phyloP scores from a whole-genome alignment of 2,797 vertebrate species.

The Merluccius polli region DNA sequence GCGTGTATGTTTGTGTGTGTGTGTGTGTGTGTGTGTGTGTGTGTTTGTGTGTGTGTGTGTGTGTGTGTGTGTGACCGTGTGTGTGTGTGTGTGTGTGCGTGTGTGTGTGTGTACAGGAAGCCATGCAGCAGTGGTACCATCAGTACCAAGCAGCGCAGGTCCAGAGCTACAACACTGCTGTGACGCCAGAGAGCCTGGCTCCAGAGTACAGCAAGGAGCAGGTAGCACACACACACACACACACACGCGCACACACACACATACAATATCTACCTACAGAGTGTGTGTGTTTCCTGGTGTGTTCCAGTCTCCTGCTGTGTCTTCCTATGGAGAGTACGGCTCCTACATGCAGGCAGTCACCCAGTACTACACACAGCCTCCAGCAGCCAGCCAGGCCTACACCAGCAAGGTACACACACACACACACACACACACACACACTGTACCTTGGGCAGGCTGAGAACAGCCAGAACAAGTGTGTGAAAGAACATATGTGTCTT shows the following conservation, averaged over 20 bases:
- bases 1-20: too few relatives aligned
- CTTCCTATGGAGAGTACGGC: constrained; percentile 71
- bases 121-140: constrained; percentile 82
- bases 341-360: constrained; percentile 79
- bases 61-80: constrained; percentile 1
- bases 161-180: constrained; percentile 65
- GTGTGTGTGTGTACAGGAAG: constrained; percentile 61
- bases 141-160: constrained; percentile 75
- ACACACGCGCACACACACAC: not conserved
- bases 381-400: constrained; percentile 67
- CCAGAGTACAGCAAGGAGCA: constrained; percentile 76
- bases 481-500: not conserved
- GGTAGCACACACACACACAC: constrained; percentile 46
- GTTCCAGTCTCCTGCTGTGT: constrained; percentile 63
- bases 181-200: constrained; percentile 59
- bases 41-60: constrained; percentile 18
- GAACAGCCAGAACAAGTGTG: not conserved
- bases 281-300: constrained; percentile 16
- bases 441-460: not conserved
- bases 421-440: constrained; percentile 8
- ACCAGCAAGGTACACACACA: constrained; percentile 67
- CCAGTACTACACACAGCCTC: constrained; percentile 77
- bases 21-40: constrained; percentile 16
- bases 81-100: constrained; percentile 16
- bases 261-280: not conserved